Evolutionary conservation across 2,797 vertebrate genomes (phyloP).

Genomic region (Cryptoblepharus egeriae): DNA sequence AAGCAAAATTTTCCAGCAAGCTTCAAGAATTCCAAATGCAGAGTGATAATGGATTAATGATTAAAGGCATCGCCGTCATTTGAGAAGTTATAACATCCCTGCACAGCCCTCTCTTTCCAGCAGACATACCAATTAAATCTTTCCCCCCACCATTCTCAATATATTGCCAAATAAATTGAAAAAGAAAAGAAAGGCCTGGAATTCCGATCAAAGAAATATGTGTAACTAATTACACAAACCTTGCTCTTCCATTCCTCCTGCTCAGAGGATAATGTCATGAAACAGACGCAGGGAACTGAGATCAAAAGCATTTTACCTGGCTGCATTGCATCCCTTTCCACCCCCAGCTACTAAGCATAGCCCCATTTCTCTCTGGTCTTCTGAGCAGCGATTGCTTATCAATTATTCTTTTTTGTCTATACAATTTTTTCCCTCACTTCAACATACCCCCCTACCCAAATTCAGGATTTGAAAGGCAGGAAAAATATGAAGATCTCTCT

Average conservation of each 20-base stretch:
- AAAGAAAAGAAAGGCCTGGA: constrained; percentile 49
- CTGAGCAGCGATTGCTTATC: constrained; percentile 30
- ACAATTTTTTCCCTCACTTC: neutral
- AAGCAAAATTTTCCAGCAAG: too few relatives aligned
- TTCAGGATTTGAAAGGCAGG: fast-evolving
- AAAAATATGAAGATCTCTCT: too few relatives aligned
- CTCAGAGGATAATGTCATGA: constrained; percentile 38
- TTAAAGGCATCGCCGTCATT: constrained; percentile 4
- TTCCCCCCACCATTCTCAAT: neutral
- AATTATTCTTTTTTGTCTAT: constrained; percentile 14
- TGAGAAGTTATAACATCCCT: constrained; percentile 11
- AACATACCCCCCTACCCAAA: neutral
- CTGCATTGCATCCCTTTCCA: neutral
- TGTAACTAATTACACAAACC: constrained; percentile 61
- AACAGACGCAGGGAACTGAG: constrained; percentile 37
- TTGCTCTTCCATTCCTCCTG: constrained; percentile 33
- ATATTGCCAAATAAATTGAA: constrained; percentile 47
- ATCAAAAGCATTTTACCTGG: constrained; percentile 61
- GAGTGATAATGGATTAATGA: neutral
- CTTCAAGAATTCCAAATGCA: too few relatives aligned
- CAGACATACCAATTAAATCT: neutral
- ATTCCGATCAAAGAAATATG: constrained; percentile 56
- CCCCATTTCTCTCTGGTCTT: constrained; percentile 16
- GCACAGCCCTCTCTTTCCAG: neutral
- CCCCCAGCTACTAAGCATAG: constrained; percentile 15